Percentiles rank a stretch among this genome's conserved stretches.
These are phyloP conservation scores for Fratercula arctica DNA, from an alignment of 2,797 vertebrate species.

Conservation along the genomic window DNA sequence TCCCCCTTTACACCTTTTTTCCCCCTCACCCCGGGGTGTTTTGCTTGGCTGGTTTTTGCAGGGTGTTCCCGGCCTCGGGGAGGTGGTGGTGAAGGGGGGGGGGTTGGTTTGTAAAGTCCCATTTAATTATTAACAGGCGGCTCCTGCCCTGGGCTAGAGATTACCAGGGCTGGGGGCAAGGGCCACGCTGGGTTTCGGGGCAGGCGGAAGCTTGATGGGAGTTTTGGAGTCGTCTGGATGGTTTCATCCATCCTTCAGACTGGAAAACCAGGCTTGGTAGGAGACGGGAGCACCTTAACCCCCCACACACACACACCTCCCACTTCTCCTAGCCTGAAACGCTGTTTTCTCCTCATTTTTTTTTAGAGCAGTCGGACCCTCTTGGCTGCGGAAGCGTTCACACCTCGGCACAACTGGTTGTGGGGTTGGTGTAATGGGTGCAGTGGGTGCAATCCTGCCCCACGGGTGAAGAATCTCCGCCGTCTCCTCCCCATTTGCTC, in stretches of 20 bases:
- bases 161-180: not conserved
- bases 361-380: not conserved
- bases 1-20: fast-evolving
- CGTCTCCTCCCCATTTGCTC: not conserved
- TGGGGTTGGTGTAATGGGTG: not conserved
- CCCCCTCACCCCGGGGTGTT: fast-evolving
- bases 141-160: not conserved
- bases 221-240: fast-evolving
- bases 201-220: not conserved
- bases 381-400: fast-evolving
- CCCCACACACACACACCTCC: no score
- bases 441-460: not conserved
- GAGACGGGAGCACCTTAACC: not conserved
- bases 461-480: not conserved
- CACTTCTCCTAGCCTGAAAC: not conserved
- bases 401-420: fast-evolving
- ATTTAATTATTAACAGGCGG: not conserved
- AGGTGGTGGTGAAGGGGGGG: fast-evolving
- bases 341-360: fast-evolving
- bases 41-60: not conserved
- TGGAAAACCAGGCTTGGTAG: not conserved
- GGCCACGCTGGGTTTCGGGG: fast-evolving
- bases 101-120: not conserved
- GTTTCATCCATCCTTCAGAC: not conserved
- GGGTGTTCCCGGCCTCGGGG: not conserved